Evolutionary conservation across 2,888 invertebrate species (phyloP).

Genomic region (Heliconius ethilla): DNA sequence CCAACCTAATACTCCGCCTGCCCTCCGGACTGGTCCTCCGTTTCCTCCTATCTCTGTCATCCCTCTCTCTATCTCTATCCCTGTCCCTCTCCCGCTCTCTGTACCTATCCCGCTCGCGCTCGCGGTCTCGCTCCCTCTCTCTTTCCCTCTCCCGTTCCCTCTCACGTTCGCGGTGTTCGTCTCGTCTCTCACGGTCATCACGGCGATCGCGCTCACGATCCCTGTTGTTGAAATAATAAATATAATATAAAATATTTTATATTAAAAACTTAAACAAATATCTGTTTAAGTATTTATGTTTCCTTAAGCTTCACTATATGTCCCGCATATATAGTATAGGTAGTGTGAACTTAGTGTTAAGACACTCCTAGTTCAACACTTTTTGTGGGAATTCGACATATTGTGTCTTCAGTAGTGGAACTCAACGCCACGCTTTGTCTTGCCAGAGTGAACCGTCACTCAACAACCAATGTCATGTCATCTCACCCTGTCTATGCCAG

Average conservation of each 20-base stretch:
- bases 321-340: no score
- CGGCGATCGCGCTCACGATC: slow-evolving; percentile 60
- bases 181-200: slow-evolving; percentile 52
- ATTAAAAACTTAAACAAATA: no score
- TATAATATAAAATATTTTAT: background rate
- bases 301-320: no score
- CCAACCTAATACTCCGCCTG: slow-evolving; percentile 72
- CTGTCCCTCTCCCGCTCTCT: slow-evolving; percentile 62
- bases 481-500: no score
- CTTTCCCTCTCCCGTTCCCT: slow-evolving; percentile 52
- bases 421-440: no score
- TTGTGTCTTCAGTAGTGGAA: no score
- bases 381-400: no score
- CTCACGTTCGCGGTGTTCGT: slow-evolving; percentile 58
- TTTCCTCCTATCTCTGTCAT: slow-evolving; percentile 71
- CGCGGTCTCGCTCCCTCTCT: slow-evolving; percentile 57
- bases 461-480: no score
- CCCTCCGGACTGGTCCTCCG: slow-evolving; percentile 73
- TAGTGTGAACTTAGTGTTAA: no score
- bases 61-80: slow-evolving; percentile 59
- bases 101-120: slow-evolving; percentile 58
- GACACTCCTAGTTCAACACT: no score
- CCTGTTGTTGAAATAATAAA: slow-evolving; percentile 43
- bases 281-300: background rate
- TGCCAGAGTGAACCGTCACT: no score